Evolutionary conservation across 2,113 vertebrate genomes (phyloP).

Genomic region (Chamaetylas fuelleborni): DNA sequence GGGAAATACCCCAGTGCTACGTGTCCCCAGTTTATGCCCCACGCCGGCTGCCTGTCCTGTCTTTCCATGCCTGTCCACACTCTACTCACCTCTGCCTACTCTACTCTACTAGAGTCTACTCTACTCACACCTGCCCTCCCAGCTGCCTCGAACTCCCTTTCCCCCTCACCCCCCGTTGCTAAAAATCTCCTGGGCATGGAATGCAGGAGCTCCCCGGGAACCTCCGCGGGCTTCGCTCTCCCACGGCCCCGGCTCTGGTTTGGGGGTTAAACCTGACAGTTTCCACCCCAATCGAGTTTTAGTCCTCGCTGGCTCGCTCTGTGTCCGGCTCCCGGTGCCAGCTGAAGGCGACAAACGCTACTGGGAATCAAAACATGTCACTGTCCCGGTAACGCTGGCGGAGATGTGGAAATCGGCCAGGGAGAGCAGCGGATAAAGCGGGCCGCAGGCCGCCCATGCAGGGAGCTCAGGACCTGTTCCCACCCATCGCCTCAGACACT

Average conservation of each 20-base stretch:
- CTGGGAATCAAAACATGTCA: slow-evolving; percentile 11
- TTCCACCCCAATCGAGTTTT: neutral
- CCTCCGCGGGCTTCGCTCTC: fast-evolving
- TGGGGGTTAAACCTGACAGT: neutral
- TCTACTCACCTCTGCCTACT: neutral
- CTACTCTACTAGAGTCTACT: too few relatives aligned
- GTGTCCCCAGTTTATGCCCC: fast-evolving
- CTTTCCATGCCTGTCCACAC: neutral
- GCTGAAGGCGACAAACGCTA: neutral
- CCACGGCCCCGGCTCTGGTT: fast-evolving
- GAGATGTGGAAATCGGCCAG: neutral
- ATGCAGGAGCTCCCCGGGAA: neutral
- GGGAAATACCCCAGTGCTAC: neutral
- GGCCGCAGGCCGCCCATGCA: neutral
- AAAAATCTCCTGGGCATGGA: neutral
- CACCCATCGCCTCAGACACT: neutral
- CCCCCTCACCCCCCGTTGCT: fast-evolving
- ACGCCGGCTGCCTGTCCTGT: fast-evolving
- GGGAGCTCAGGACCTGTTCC: neutral
- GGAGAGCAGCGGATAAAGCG: neutral
- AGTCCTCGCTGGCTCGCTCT: neutral
- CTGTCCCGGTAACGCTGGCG: neutral
- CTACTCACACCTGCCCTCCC: neutral
- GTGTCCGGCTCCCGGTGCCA: neutral
- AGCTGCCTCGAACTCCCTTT: neutral